A percentile compares a stretch with the other conserved stretches of the same genome.
Conservation (phyloP, 2,888 invertebrate genomes). For the Pomacea canaliculata region DNA sequence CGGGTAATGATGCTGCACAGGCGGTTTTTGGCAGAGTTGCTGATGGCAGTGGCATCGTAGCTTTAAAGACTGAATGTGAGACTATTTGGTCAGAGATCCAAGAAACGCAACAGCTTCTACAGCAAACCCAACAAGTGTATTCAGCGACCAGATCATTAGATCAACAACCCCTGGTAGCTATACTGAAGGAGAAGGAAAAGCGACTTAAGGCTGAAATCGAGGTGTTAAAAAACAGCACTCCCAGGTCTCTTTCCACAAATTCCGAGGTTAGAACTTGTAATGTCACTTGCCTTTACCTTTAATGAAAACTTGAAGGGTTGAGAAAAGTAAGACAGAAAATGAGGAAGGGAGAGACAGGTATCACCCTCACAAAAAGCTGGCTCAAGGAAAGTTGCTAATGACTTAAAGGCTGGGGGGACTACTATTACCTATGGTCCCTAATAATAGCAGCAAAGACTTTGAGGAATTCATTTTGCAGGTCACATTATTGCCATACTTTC, state of each 20-base stretch:
- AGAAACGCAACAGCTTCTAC: slow-evolving; percentile 6
- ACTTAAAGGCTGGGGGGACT: no score
- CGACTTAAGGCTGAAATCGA: slow-evolving; percentile 16
- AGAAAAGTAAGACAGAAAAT: no score
- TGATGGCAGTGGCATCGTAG: neutral
- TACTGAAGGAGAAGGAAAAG: slow-evolving; percentile 19
- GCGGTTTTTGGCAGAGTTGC: neutral
- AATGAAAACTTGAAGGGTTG: no score
- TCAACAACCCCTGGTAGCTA: slow-evolving; percentile 1
- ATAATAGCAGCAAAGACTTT: no score
- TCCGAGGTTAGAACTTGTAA: neutral
- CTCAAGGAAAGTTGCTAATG: no score
- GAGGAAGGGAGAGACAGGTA: no score
- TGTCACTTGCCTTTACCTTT: no score
- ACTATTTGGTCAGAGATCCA: slow-evolving; percentile 10
- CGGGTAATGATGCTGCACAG: neutral
- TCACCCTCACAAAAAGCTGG: no score
- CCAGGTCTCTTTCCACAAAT: neutral
- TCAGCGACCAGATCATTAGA: neutral
- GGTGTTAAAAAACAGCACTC: neutral
- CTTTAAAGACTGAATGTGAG: slow-evolving; percentile 16
- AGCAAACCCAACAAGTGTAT: neutral
- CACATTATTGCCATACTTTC: no score
- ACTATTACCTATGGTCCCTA: no score
- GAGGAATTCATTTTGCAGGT: no score